These are phyloP conservation scores for Asteroscopus sphinx DNA, from an alignment of 2,888 invertebrate genomes.

Conservation along the genomic window DNA sequence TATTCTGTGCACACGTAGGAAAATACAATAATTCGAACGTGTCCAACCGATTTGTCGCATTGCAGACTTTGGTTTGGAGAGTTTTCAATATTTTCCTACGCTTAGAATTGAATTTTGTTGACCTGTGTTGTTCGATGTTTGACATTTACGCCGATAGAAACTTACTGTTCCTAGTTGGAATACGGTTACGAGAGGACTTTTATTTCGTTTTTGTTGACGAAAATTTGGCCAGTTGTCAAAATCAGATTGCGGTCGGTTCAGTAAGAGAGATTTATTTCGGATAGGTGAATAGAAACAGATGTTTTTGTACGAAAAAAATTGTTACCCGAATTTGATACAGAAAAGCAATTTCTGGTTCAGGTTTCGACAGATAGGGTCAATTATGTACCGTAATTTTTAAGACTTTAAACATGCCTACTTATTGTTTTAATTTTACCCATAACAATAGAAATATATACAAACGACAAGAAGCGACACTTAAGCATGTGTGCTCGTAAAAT, in stretches of 20 bases:
- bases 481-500: too few species aligned
- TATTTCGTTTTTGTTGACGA: constrained; percentile 51
- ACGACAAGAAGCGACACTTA: too few species aligned
- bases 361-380: too few species aligned
- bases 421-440: too few species aligned
- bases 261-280: constrained; percentile 39
- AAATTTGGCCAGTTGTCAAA: constrained; percentile 53
- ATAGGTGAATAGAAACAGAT: constrained; percentile 10
- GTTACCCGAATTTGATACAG: too few species aligned
- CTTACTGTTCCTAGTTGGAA: constrained; percentile 39
- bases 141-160: constrained; percentile 51
- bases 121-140: constrained; percentile 56
- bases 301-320: constrained; percentile 10
- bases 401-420: too few species aligned
- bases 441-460: too few species aligned
- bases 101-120: constrained; percentile 61
- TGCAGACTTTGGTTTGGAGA: constrained; percentile 75
- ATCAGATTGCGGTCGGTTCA: constrained; percentile 39
- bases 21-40: constrained; percentile 83
- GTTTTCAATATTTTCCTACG: constrained; percentile 75
- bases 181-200: constrained; percentile 31
- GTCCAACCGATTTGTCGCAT: constrained; percentile 85
- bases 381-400: too few species aligned
- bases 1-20: constrained; percentile 70
- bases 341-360: too few species aligned